phyloP scores from a whole-genome alignment of 2,888 invertebrate species.

The Acanthosepion pharaonis region DNA sequence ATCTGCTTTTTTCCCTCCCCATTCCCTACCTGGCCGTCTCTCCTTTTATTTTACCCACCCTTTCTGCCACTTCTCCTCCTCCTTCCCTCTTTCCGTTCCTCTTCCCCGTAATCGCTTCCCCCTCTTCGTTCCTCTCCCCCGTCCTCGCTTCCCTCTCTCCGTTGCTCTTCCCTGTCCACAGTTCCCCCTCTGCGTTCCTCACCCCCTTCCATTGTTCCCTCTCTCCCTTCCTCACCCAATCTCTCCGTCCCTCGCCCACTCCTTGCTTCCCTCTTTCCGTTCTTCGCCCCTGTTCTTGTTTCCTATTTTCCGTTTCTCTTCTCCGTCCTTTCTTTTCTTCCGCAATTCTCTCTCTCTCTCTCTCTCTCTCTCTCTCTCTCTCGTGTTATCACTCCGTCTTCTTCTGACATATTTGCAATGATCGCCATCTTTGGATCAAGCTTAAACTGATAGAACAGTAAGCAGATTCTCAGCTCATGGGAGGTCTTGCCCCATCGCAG shows the following conservation, averaged over 20 bases:
- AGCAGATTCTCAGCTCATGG: slow-evolving; percentile 9
- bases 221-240: not conserved
- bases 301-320: too few species aligned
- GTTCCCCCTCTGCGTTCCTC: too few species aligned
- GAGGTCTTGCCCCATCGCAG: not conserved
- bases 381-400: not conserved
- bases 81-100: too few species aligned
- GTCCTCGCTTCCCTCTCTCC: too few species aligned
- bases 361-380: not conserved
- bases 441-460: not conserved
- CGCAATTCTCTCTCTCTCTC: not conserved
- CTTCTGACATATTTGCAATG: not conserved
- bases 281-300: not conserved
- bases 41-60: not conserved
- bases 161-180: too few species aligned
- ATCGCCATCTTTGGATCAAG: not conserved
- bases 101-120: too few species aligned
- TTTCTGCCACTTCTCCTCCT: not conserved
- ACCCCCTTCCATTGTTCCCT: too few species aligned
- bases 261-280: not conserved
- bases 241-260: not conserved
- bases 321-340: not conserved
- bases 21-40: not conserved
- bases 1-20: not conserved
- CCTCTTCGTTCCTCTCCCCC: too few species aligned